Conservation (phyloP, 2,113 vertebrate genomes). For the Macaca mulatta region DNA sequence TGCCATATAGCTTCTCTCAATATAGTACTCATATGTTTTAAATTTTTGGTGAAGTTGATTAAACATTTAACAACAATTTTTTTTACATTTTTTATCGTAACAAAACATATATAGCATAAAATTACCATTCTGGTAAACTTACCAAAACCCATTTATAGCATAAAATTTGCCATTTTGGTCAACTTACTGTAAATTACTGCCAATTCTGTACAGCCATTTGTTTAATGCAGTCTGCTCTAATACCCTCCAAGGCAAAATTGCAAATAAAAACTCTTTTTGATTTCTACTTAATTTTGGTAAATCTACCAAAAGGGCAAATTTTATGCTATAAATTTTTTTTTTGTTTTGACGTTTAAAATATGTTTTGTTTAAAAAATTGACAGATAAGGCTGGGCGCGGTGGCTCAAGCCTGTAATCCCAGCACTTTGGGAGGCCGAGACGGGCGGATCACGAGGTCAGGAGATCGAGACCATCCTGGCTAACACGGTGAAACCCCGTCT, state of each 20-base stretch:
- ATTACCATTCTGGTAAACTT: background rate
- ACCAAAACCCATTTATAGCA: too few relatives aligned
- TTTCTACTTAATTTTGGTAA: background rate
- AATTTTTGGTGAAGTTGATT: background rate
- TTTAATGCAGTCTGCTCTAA: slow-evolving; percentile 43
- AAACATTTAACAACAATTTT: background rate
- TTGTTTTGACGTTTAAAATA: background rate
- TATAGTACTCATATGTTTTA: background rate
- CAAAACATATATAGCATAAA: background rate
- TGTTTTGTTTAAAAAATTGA: background rate
- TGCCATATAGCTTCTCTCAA: background rate
- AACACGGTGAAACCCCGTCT: too few relatives aligned
- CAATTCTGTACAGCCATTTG: slow-evolving; percentile 52
- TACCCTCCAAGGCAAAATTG: slow-evolving; percentile 17
- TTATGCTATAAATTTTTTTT: background rate
- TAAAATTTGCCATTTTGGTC: too few relatives aligned
- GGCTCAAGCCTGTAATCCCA: too few relatives aligned
- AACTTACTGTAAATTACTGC: background rate
- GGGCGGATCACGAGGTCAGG: too few relatives aligned
- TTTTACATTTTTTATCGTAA: background rate
- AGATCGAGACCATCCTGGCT: too few relatives aligned
- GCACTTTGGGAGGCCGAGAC: too few relatives aligned
- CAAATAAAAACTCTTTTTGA: slow-evolving; percentile 38
- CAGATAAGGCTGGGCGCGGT: background rate
- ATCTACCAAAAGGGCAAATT: too few relatives aligned